These are phyloP conservation scores for Metallyticus violacea DNA, from an alignment of 2,888 invertebrate species.

Conservation along the genomic window DNA sequence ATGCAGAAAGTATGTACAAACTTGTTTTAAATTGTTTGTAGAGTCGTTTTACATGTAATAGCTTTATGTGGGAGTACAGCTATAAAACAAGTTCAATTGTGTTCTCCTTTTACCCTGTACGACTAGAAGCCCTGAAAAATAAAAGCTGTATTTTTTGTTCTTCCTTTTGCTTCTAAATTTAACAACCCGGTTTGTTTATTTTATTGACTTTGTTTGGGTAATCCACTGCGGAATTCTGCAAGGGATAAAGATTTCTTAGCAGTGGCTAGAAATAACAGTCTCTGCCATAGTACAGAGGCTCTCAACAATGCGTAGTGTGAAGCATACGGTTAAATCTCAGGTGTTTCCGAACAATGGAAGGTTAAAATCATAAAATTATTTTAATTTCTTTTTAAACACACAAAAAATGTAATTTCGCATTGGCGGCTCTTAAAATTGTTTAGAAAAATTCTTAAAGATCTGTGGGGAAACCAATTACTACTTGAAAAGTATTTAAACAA, in stretches of 20 bases:
- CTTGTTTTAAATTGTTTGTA: not conserved
- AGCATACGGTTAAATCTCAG: too few species aligned
- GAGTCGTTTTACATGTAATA: not conserved
- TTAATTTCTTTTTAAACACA: too few species aligned
- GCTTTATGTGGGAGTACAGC: not conserved
- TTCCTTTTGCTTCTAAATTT: not conserved
- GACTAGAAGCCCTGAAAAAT: not conserved
- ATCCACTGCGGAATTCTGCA: not conserved
- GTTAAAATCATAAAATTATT: too few species aligned
- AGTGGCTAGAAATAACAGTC: not conserved
- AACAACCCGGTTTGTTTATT: not conserved
- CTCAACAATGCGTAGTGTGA: too few species aligned
- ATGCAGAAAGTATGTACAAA: not conserved
- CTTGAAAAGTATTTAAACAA: too few species aligned
- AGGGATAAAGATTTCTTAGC: not conserved
- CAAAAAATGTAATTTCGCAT: too few species aligned
- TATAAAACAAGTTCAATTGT: not conserved
- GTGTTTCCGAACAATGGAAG: not conserved
- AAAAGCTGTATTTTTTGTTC: not conserved
- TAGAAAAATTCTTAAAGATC: too few species aligned
- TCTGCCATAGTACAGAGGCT: not conserved
- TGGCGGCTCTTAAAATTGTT: too few species aligned
- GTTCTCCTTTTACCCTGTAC: not conserved
- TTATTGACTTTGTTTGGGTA: not conserved
- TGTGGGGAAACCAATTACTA: too few species aligned